Evolutionary conservation across 2,888 invertebrate species (phyloP), one percentile per base, ranked within the genome.

Genomic region (Drosophila koepferae): DNA sequence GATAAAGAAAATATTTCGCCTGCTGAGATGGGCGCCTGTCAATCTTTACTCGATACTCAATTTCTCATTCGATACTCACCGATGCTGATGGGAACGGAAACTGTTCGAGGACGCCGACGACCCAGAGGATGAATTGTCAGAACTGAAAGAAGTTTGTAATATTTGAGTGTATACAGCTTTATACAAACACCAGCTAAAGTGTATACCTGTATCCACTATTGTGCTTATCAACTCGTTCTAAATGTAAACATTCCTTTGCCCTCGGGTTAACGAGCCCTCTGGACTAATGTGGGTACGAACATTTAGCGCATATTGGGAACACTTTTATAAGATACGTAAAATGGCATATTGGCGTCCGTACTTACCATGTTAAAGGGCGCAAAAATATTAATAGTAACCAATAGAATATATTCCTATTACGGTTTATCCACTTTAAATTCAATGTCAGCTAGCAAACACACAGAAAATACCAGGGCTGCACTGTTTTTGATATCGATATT

Each of bases 31-130:
- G 38, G 16, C 48, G 10, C 23, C 48, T 63, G 62, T 60, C 48
- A 63, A 46, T 36, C 38, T 18, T 5, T 54, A 58, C 46, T 66
- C 66, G 65, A 66, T 75, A 59, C 28, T 46, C 31, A 56, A 40
- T 28, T 46, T 23, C 7, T 55, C 9, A 20, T 40, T 62, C 69
- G 79, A 79, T 79, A 79, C 77, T 74, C 55, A 78, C 79, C 74
- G 48, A 31, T 20, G 46, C 31, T 46, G 69, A 31, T 55, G 36
- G 55, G 46, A 64, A 44, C 55, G 63, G 31, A 10, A 53, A 56
- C 79, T 69, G 14, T 60, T 59, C 40, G 64, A 65, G 51, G 75
- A 79, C 28, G 53, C 56, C 44, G 55, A 34, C 12, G 36, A 54
- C 10, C 49, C 46, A 16, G 59, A 23, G 12, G 18, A 31, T 1